Conservation (phyloP, 92 coral and sea anemone genomes). For the Anthopleura xanthogrammica region DNA sequence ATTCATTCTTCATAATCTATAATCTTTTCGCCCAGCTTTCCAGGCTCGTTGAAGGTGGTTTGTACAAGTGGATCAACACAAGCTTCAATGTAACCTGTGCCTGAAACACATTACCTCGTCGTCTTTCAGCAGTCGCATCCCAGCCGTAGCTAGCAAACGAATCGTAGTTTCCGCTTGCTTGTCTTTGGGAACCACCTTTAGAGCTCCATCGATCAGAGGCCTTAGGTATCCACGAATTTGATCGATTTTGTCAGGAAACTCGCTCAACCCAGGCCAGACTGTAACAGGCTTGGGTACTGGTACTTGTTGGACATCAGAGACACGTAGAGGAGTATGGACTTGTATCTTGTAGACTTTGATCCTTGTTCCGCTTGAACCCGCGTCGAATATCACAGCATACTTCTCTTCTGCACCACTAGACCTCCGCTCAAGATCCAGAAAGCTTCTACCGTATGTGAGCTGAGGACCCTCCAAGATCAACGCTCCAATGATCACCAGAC, state of each 20-base stretch:
- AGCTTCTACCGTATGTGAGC: not conserved
- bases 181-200: constrained; percentile 51
- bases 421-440: not conserved
- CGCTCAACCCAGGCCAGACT: constrained; percentile 41
- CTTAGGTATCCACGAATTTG: constrained; percentile 37
- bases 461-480: not conserved
- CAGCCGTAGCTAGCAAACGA: constrained; percentile 59
- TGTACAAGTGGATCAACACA: too few relatives aligned
- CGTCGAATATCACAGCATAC: constrained; percentile 65
- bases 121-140: constrained; percentile 48
- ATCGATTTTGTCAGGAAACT: constrained; percentile 26
- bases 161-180: constrained; percentile 39
- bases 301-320: constrained; percentile 34
- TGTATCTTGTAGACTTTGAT: constrained; percentile 40
- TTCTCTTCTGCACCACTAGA: not conserved
- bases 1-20: too few relatives aligned
- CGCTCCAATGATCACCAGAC: not conserved
- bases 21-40: too few relatives aligned
- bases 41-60: too few relatives aligned
- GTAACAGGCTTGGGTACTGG: constrained; percentile 37
- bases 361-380: constrained; percentile 65
- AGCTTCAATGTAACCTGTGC: too few relatives aligned
- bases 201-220: constrained; percentile 47
- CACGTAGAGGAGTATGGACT: constrained; percentile 12
- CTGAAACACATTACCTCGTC: constrained; percentile 16